These are phyloP conservation scores for Pseudorectes ferrugineus DNA, from an alignment of 2,113 vertebrate genomes.

Conservation along the genomic window DNA sequence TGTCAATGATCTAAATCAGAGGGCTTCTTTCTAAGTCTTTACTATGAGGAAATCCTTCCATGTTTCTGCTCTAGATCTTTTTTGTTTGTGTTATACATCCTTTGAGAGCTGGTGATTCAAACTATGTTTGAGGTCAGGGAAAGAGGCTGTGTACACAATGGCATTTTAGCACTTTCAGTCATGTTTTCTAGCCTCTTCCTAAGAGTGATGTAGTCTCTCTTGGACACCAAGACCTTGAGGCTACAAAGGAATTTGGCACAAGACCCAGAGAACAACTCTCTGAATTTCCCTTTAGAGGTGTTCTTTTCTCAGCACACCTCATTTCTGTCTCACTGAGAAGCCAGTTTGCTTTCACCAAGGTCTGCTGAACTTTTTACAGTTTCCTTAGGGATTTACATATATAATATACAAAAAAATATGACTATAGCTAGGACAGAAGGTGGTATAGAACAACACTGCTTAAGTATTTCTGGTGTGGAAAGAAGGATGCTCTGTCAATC, in stretches of 20 bases:
- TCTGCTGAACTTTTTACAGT: slow-evolving; percentile 13
- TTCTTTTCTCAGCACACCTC: slow-evolving; percentile 41
- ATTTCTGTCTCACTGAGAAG: slow-evolving; percentile 35
- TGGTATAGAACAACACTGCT: neutral
- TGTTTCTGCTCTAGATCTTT: neutral
- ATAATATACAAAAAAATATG: neutral
- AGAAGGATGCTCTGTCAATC: slow-evolving; percentile 15
- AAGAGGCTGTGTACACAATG: neutral
- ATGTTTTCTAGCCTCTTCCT: slow-evolving; percentile 8
- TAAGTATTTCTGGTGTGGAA: neutral
- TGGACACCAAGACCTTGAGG: slow-evolving; percentile 12
- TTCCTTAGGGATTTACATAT: neutral
- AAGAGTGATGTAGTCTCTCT: neutral
- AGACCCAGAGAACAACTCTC: neutral
- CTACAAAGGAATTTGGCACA: slow-evolving; percentile 37
- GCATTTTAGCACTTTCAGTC: slow-evolving; percentile 16
- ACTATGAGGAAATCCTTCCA: neutral
- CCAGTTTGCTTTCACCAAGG: slow-evolving; percentile 18
- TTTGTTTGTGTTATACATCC: neutral
- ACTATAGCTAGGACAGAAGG: neutral
- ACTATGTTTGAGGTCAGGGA: neutral
- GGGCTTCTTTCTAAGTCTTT: neutral
- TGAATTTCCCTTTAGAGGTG: slow-evolving; percentile 4
- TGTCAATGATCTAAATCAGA: neutral
- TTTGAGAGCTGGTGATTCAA: neutral